Conservation (phyloP, 2,888 invertebrate genomes). For the Gastracanthus pulcherrimus region DNA sequence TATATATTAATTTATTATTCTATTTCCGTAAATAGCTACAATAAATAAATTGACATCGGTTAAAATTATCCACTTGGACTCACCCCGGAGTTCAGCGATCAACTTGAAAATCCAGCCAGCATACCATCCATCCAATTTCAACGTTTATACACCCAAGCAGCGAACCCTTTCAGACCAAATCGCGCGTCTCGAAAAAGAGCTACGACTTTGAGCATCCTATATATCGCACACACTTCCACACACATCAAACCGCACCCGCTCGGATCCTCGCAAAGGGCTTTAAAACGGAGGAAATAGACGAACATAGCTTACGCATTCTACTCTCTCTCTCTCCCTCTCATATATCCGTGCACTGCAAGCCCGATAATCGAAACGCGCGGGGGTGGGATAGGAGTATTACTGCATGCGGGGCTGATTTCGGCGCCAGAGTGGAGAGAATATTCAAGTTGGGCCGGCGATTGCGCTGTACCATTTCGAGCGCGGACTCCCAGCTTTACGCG, state of each 20-base stretch:
- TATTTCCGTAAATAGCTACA: too few relatives aligned
- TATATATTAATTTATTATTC: too few relatives aligned
- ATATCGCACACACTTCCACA: not conserved
- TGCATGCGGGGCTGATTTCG: not conserved
- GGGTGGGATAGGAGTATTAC: slow-evolving; percentile 4
- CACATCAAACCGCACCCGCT: not conserved
- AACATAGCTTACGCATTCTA: not conserved
- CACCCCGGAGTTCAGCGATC: too few relatives aligned
- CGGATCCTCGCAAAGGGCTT: not conserved
- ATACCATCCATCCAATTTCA: too few relatives aligned
- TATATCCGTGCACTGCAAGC: not conserved
- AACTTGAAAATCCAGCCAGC: too few relatives aligned
- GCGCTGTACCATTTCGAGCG: slow-evolving; percentile 1
- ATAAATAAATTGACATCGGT: too few relatives aligned
- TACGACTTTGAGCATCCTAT: too few relatives aligned
- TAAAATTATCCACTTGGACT: too few relatives aligned
- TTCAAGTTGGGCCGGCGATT: slow-evolving; percentile 20
- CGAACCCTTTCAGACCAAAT: too few relatives aligned
- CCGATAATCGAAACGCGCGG: slow-evolving; percentile 20
- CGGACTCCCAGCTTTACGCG: not conserved
- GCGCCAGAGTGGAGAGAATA: not conserved
- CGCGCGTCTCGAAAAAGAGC: too few relatives aligned
- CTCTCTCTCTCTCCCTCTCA: too few relatives aligned
- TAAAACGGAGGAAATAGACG: not conserved
- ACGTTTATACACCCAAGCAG: too few relatives aligned